A percentile compares a stretch with the other conserved stretches of the same genome.
Evolutionary conservation across 2,888 invertebrate genomes (phyloP).

Genomic region (Thymelicus sylvestris): DNA sequence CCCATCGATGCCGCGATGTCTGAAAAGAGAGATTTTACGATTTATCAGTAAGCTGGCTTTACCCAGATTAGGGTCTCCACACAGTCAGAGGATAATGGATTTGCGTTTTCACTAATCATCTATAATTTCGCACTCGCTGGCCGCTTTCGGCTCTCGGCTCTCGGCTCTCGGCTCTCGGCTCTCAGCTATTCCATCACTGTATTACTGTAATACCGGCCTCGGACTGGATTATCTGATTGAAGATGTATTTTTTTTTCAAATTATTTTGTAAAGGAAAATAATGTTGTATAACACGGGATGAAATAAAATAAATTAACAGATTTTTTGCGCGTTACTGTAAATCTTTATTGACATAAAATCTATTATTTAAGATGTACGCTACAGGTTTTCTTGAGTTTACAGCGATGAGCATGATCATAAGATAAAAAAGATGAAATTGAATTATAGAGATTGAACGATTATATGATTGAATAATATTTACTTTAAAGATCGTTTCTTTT

Average conservation of each 20-base stretch:
- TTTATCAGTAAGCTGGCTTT: constrained; percentile 17
- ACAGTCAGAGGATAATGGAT: constrained; percentile 29
- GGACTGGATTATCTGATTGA: background rate
- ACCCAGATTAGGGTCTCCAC: constrained; percentile 18
- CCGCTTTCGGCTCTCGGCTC: background rate
- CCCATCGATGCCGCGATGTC: background rate
- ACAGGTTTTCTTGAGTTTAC: too few relatives aligned
- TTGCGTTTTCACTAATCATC: constrained; percentile 24
- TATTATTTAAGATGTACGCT: too few relatives aligned
- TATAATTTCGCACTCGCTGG: background rate
- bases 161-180: background rate
- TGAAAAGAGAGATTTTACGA: constrained; percentile 17
- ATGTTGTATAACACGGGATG: background rate
- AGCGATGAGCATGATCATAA: too few relatives aligned
- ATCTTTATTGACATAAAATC: too few relatives aligned
- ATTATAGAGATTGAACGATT: too few relatives aligned
- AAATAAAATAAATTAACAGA: too few relatives aligned
- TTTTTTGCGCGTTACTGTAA: too few relatives aligned
- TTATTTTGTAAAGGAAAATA: background rate
- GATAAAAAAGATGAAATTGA: too few relatives aligned
- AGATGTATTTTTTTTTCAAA: constrained; percentile 4
- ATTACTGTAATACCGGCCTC: constrained; percentile 6
- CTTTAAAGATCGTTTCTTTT: too few relatives aligned
- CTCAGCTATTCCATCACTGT: constrained; percentile 8
- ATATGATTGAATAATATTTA: too few relatives aligned